These are phyloP conservation scores for Pedionomus torquatus DNA, from an alignment of 2,113 vertebrate species.

Conservation along the genomic window DNA sequence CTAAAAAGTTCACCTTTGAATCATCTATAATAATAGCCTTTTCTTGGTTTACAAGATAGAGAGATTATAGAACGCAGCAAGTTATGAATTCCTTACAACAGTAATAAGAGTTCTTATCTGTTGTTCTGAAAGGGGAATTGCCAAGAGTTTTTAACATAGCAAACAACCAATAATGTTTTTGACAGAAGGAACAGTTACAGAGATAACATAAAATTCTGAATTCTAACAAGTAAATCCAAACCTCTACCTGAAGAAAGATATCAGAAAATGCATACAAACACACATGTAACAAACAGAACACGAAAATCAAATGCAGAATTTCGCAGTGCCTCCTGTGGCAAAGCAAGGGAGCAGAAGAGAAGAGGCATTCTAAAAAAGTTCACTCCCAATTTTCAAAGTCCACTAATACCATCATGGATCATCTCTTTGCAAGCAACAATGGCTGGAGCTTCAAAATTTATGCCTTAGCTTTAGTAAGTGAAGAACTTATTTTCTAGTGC, in stretches of 20 bases:
- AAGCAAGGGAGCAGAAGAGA: neutral
- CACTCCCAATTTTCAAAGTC: neutral
- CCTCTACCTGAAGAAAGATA: neutral
- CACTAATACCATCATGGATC: neutral
- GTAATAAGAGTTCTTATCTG: conserved; percentile 49
- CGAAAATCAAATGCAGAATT: neutral
- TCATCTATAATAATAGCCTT: conserved; percentile 47
- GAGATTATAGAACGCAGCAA: conserved; percentile 31
- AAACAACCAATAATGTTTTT: neutral
- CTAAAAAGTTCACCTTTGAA: conserved; percentile 27
- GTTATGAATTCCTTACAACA: conserved; percentile 34
- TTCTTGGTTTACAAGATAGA: conserved; percentile 39
- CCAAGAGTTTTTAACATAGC: conserved; percentile 7
- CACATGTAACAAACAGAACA: neutral
- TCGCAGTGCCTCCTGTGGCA: neutral
- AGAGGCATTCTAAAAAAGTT: neutral
- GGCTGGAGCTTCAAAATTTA: neutral
- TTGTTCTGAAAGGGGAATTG: conserved; percentile 22
- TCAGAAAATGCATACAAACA: neutral
- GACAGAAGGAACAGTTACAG: neutral
- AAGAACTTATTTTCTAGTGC: neutral
- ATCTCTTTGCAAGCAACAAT: neutral
- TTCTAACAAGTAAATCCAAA: neutral
- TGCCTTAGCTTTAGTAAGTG: neutral
- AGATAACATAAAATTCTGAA: neutral